A percentile compares a stretch with the other conserved stretches of the same genome.
These are phyloP conservation scores for Morinoia aosen DNA, from an alignment of 2,888 invertebrate species.

Conservation along the genomic window DNA sequence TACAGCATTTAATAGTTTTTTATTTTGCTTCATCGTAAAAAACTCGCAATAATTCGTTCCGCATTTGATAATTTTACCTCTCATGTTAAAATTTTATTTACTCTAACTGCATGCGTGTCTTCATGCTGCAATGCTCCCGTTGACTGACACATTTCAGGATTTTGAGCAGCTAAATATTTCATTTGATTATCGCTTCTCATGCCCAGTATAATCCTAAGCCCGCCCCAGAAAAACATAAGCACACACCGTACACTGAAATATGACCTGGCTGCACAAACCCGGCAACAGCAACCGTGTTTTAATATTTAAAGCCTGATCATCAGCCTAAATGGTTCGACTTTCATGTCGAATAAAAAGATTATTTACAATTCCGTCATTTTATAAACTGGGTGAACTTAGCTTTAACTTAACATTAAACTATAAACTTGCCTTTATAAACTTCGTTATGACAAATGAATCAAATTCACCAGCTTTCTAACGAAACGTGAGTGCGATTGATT, in stretches of 20 bases:
- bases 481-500: not conserved
- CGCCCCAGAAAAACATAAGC: not conserved
- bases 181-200: not conserved
- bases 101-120: too few species aligned
- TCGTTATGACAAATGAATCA: not conserved
- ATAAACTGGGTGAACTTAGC: not conserved
- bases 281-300: not conserved
- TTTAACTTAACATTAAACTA: too few species aligned
- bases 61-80: too few species aligned
- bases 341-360: not conserved
- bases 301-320: not conserved
- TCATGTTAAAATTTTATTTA: too few species aligned
- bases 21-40: too few species aligned
- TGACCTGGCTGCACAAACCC: not conserved
- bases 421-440: not conserved
- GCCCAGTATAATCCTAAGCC: not conserved
- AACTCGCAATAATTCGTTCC: too few species aligned
- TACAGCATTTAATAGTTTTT: too few species aligned
- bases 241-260: not conserved
- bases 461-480: not conserved
- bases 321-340: not conserved
- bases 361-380: not conserved
- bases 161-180: not conserved
- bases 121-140: too few species aligned
- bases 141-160: too few species aligned